Conservation (phyloP, 2,797 vertebrate species). For the Gymnothorax reevesii region DNA sequence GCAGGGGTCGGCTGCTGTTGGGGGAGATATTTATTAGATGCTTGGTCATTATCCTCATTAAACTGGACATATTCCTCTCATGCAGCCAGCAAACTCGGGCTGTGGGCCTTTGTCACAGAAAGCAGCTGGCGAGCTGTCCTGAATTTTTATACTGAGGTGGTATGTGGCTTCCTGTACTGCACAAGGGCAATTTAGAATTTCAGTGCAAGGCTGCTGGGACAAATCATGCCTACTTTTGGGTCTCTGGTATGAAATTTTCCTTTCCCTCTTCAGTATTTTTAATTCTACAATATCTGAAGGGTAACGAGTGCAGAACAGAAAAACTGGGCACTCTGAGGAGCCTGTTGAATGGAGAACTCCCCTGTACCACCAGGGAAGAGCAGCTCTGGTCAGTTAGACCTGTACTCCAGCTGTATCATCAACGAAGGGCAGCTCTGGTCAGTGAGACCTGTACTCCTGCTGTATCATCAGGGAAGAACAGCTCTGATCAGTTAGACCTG, state of each 20-base stretch:
- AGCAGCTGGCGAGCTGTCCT: conserved; percentile 34
- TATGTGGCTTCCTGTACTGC: not conserved
- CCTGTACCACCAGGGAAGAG: no score
- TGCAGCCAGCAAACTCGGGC: conserved; percentile 12
- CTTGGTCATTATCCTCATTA: conserved; percentile 30
- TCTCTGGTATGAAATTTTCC: not conserved
- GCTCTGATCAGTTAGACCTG: no score
- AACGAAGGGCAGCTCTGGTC: no score
- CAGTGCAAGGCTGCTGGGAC: not conserved
- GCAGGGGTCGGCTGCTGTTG: conserved; percentile 38
- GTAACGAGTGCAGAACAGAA: not conserved
- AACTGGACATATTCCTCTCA: conserved; percentile 26
- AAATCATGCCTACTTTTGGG: not conserved
- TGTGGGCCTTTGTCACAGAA: conserved; percentile 18
- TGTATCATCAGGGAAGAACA: no score
- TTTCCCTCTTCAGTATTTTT: not conserved
- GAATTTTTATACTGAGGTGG: no score
- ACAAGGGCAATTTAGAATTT: not conserved
- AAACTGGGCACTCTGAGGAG: no score
- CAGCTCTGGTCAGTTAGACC: no score
- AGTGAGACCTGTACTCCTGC: no score
- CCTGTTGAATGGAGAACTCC: no score
- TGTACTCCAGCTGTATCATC: no score
- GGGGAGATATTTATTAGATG: conserved; percentile 37
- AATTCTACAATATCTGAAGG: not conserved